A percentile compares a stretch with the other conserved stretches of the same genome.
Evolutionary conservation across 2,113 vertebrate species (phyloP).

Genomic region (Proteles cristata): DNA sequence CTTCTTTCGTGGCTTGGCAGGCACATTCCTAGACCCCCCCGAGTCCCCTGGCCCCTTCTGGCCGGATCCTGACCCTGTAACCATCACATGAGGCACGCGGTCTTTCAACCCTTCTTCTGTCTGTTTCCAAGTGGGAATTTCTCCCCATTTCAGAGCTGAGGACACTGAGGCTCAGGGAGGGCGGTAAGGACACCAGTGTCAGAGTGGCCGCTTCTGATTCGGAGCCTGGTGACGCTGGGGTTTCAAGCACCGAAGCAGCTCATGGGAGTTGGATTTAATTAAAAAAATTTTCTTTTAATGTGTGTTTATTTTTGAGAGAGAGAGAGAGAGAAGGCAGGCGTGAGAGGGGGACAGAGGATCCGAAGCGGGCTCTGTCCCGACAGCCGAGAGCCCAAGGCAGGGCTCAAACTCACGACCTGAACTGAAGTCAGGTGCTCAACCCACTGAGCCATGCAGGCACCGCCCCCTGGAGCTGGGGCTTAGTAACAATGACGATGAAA

Average conservation of each 20-base stretch:
- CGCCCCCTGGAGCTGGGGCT: background rate
- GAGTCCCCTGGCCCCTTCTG: background rate
- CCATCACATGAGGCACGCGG: fast-evolving
- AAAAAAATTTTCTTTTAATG: too few species aligned
- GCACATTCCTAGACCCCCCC: fast-evolving
- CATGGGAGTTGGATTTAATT: background rate
- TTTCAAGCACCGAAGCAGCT: background rate
- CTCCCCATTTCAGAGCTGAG: background rate
- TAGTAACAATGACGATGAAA: background rate
- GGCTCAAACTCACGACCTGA: too few species aligned
- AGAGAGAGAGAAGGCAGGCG: too few species aligned
- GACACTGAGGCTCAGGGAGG: background rate
- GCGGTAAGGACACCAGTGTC: background rate
- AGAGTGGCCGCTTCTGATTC: background rate
- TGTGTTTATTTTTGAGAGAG: too few species aligned
- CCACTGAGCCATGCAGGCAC: too few species aligned
- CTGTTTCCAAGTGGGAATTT: background rate
- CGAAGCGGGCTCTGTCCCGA: too few species aligned
- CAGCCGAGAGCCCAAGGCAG: too few species aligned
- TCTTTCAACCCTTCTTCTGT: background rate
- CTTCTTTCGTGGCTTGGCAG: background rate
- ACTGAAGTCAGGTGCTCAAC: too few species aligned
- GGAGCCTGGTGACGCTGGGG: background rate
- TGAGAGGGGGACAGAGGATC: too few species aligned
- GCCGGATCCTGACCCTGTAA: background rate